Percentiles rank a stretch among this genome's conserved stretches.
Evolutionary conservation across 2,888 invertebrate genomes (phyloP).

Genomic region (Drosophila falleni): DNA sequence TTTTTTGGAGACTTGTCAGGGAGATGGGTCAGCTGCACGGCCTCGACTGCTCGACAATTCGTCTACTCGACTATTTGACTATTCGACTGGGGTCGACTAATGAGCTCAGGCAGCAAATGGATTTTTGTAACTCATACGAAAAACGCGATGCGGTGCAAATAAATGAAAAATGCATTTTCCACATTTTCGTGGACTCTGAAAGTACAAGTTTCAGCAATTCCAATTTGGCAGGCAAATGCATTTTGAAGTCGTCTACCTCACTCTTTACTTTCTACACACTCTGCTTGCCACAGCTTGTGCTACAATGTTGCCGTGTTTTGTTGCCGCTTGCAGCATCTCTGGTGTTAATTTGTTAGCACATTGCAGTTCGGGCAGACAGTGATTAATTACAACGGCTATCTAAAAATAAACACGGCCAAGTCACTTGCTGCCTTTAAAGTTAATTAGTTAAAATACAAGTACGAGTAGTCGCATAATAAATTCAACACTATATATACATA

Average conservation of each 20-base stretch:
- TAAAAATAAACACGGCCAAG: constrained; percentile 56
- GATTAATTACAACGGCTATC: constrained; percentile 70
- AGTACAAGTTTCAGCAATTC: constrained; percentile 49
- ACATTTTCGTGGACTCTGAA: constrained; percentile 38
- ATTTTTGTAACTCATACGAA: constrained; percentile 76
- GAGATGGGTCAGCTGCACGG: constrained; percentile 45
- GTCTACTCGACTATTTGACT: background rate
- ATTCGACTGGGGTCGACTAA: constrained; percentile 51
- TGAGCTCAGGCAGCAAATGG: constrained; percentile 75
- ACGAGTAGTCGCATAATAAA: constrained; percentile 41
- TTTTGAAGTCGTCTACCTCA: constrained; percentile 49
- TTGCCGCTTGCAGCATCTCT: constrained; percentile 50
- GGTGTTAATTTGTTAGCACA: constrained; percentile 80
- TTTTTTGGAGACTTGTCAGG: constrained; percentile 5
- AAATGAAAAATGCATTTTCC: constrained; percentile 73
- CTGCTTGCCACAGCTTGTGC: constrained; percentile 23
- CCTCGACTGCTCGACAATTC: constrained; percentile 1
- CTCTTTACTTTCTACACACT: background rate
- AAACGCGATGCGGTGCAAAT: constrained; percentile 38
- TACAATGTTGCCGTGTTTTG: constrained; percentile 78
- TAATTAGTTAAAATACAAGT: constrained; percentile 70
- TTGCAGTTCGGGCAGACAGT: constrained; percentile 72
- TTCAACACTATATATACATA: constrained; percentile 1
- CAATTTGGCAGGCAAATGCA: constrained; percentile 69
- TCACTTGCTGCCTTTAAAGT: constrained; percentile 65